Percentiles rank a stretch among this genome's conserved stretches.
phyloP scores from a whole-genome alignment of 2,797 vertebrate species.

The Chrosomus eos region DNA sequence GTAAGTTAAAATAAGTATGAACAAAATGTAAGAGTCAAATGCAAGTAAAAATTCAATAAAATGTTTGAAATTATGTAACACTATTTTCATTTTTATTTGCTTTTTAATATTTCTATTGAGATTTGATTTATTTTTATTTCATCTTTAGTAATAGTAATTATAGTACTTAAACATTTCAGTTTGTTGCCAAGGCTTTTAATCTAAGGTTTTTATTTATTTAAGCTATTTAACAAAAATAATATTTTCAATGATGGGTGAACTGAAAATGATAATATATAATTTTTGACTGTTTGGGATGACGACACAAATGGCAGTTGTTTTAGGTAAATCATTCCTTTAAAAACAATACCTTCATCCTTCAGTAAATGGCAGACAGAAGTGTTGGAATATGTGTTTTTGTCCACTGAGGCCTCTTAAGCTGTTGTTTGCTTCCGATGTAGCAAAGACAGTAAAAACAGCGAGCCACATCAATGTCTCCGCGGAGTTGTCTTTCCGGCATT shows the following conservation, averaged over 20 bases:
- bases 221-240: neutral
- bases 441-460: neutral
- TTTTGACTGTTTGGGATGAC: neutral
- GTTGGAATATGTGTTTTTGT: conserved; percentile 5
- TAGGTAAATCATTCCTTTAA: neutral
- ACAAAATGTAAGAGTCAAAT: neutral
- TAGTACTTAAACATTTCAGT: neutral
- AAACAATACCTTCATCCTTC: conserved; percentile 9
- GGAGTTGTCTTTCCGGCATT: conserved; percentile 3
- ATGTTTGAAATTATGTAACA: neutral
- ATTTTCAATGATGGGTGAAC: neutral
- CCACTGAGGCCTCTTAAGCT: conserved; percentile 13
- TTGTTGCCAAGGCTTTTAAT: neutral
- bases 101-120: neutral
- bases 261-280: neutral
- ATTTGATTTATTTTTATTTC: neutral
- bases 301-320: neutral
- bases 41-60: neutral
- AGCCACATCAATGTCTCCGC: conserved; percentile 1
- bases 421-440: conserved; percentile 26
- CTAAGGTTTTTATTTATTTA: neutral
- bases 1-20: neutral
- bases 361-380: conserved; percentile 10
- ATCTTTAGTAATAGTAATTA: neutral
- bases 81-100: neutral